Conservation (phyloP, 1,140 invertebrate genomes). For the Dinoponera quadriceps region DNA sequence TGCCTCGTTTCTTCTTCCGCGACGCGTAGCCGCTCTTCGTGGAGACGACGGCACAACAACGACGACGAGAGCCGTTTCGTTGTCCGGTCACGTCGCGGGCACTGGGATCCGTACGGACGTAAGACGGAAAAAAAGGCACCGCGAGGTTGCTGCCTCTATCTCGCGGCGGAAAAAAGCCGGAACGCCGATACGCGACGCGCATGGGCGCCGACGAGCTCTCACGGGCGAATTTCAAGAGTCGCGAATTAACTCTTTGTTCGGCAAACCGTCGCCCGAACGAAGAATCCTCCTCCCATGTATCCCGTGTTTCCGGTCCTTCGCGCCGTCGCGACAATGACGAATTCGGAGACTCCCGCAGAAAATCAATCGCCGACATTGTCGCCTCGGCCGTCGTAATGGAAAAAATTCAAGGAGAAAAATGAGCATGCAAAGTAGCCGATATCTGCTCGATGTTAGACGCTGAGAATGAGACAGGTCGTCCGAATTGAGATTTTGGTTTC, state of each 20-base stretch:
- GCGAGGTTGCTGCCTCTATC: constrained; percentile 8
- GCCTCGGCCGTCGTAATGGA: too few species aligned
- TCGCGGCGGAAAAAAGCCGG: constrained; percentile 42
- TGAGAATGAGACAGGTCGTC: too few species aligned
- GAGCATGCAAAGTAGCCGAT: too few species aligned
- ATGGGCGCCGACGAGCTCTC: constrained; percentile 20
- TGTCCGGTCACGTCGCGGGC: constrained; percentile 76
- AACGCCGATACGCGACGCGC: constrained; percentile 45
- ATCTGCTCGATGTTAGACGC: too few species aligned
- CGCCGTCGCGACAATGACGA: background rate
- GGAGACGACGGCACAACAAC: constrained; percentile 14
- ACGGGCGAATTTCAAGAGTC: constrained; percentile 15
- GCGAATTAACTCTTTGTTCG: constrained; percentile 39
- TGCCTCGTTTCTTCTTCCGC: constrained; percentile 40
- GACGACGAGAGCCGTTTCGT: constrained; percentile 66
- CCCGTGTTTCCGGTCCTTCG: background rate
- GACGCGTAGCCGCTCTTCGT: background rate
- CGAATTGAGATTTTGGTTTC: too few species aligned
- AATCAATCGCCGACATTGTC: background rate
- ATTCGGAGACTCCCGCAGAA: background rate
- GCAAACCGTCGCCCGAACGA: background rate
- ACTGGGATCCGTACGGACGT: constrained; percentile 43
- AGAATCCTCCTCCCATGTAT: too few species aligned
- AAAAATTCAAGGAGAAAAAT: too few species aligned
- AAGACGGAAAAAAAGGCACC: constrained; percentile 41